Percentiles rank a stretch among this genome's conserved stretches.
phyloP scores from a whole-genome alignment of 2,888 invertebrate genomes.

The Callyntrura guangdongensis region DNA sequence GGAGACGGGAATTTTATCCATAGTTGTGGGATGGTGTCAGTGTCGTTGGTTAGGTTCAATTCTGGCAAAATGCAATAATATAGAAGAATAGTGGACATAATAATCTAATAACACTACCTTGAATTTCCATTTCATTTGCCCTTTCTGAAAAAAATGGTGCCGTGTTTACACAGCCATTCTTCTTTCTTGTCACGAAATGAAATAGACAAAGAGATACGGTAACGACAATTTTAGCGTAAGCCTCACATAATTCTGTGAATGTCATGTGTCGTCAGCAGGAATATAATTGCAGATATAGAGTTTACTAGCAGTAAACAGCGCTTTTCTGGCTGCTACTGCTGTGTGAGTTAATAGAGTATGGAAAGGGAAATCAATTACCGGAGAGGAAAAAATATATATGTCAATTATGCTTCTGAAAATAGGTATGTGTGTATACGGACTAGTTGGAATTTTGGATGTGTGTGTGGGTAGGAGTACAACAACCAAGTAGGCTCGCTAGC shows the following conservation, averaged over 20 bases:
- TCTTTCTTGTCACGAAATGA: background rate
- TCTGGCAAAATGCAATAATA: background rate
- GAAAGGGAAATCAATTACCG: constrained; percentile 62
- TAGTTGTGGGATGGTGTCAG: background rate
- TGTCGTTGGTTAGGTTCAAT: too few species aligned
- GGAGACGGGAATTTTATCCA: background rate
- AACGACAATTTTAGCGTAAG: background rate
- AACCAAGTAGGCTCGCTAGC: too few species aligned
- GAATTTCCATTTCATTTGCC: constrained; percentile 12
- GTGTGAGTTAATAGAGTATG: background rate
- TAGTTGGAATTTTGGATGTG: too few species aligned
- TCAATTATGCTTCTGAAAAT: constrained; percentile 11
- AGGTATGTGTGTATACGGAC: background rate
- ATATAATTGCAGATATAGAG: background rate
- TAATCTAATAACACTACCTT: background rate
- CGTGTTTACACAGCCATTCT: background rate
- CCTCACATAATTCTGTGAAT: background rate
- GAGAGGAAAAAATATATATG: constrained; percentile 1
- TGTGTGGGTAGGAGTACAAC: too few species aligned
- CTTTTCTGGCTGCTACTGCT: background rate
- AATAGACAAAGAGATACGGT: background rate
- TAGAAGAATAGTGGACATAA: background rate
- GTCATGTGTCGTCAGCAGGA: background rate
- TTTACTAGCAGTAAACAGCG: background rate
- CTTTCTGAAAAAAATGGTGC: background rate